Base-by-base conservation (phyloP, 2,888 invertebrate genomes). In the Eustalomyia histrio region DNA sequence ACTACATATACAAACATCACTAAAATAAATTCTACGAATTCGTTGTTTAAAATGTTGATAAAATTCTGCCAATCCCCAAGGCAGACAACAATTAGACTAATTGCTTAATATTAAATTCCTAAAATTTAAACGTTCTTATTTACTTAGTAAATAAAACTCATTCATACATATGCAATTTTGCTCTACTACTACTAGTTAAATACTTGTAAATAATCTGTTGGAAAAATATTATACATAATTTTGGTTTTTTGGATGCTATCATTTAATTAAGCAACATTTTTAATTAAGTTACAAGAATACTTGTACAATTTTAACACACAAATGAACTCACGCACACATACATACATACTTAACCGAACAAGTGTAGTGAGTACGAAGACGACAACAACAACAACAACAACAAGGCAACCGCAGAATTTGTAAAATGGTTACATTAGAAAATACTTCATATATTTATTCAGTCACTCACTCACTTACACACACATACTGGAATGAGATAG, bases 211-310 rank as follows among this genome's bases (percentile, higher is more conserved):
- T 39, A 39, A 47, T 35, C 24, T 80, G 76, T 50, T 57, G 57
- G 43, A 50, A 64, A 69, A 71, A 67, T 74, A 17, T 83, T 85
- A 76, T 81, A 83, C 87, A 87, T 85, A 85, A 83, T 85, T 87
- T 85, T 85, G 86, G 85, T 76, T 74, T 74, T n/a, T 60, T 80
- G 84, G 84, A 78, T 80, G 86, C 83, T 87, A 87, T 87, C 87
- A 87, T 87, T 87, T 87, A 87, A 87, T 87, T 87, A 87, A 87
- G 84, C 84, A 61, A 74, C 81, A 76, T 86, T 86, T 86, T 87
- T 86, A 87, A 86, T 87, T 87, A 86, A 86, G 87, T 86, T 84
- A 84, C 68, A 58, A 68, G 65, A 68, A 73, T 76, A 86, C 85
- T 84, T 86, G 84, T 83, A 84, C 84, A 84, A 80, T 47, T 29